Evolutionary conservation across 2,888 invertebrate genomes (phyloP).

Genomic region (Agrypnus murinus): DNA sequence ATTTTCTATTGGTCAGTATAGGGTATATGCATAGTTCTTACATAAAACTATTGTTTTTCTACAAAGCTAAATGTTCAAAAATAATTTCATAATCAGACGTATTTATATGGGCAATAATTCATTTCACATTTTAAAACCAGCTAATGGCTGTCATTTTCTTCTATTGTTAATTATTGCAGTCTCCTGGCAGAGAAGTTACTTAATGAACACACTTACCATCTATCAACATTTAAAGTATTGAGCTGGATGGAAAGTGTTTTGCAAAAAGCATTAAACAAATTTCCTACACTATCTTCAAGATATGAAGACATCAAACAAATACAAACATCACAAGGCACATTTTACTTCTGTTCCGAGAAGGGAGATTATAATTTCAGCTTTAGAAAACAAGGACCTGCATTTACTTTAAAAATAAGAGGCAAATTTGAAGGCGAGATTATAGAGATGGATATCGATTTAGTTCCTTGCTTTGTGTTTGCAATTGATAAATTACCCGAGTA

Average conservation of each 20-base stretch:
- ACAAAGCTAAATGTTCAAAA: no score
- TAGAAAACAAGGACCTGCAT: slow-evolving; percentile 73
- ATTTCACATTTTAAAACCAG: no score
- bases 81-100: no score
- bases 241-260: slow-evolving; percentile 75
- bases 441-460: slow-evolving; percentile 72
- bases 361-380: slow-evolving; percentile 63
- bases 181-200: no score
- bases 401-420: slow-evolving; percentile 71
- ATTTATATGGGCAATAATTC: no score
- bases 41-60: no score
- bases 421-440: slow-evolving; percentile 58
- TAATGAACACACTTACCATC: slow-evolving; percentile 54
- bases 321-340: background rate
- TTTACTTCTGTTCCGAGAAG: no score
- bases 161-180: no score
- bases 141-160: no score
- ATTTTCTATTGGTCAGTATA: no score
- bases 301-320: background rate
- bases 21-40: no score
- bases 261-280: slow-evolving; percentile 69
- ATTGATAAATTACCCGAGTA: slow-evolving; percentile 60
- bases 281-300: slow-evolving; percentile 51
- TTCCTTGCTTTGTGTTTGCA: slow-evolving; percentile 64
- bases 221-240: slow-evolving; percentile 72